Evolutionary conservation across 2,113 vertebrate genomes (phyloP).

Genomic region (Pomatostomus ruficeps): DNA sequence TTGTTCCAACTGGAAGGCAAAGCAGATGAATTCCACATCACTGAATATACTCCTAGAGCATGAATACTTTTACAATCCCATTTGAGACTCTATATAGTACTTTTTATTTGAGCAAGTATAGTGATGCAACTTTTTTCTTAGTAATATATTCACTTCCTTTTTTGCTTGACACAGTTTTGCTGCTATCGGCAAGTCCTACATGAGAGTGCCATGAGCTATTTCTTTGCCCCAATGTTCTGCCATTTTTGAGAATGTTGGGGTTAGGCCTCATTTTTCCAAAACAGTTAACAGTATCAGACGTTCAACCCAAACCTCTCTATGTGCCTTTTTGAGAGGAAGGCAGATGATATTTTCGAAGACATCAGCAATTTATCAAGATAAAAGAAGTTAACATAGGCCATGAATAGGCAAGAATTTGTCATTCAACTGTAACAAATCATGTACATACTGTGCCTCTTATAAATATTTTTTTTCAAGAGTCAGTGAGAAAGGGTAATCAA

Average conservation of each 20-base stretch:
- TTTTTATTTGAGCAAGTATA: neutral
- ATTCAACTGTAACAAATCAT: neutral
- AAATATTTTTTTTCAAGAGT: neutral
- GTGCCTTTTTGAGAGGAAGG: neutral
- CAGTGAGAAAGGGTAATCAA: neutral
- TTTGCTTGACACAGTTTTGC: neutral
- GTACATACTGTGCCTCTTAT: neutral
- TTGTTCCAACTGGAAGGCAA: neutral
- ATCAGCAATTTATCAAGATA: neutral
- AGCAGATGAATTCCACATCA: neutral
- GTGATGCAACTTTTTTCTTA: neutral
- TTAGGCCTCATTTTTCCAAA: neutral
- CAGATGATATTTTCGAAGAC: neutral
- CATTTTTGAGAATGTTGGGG: neutral
- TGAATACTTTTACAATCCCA: slow-evolving; percentile 12
- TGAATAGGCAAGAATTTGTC: neutral
- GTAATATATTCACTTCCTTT: neutral
- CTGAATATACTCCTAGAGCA: neutral
- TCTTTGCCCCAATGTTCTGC: neutral
- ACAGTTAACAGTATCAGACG: neutral
- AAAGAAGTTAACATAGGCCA: neutral
- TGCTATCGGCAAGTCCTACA: neutral
- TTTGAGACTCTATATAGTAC: neutral
- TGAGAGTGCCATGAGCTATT: neutral
- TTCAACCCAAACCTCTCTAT: neutral